A percentile compares a stretch with the other conserved stretches of the same genome.
Conservation (phyloP, 64 coral and sea anemone species). For the Catalaphyllia jardinei region DNA sequence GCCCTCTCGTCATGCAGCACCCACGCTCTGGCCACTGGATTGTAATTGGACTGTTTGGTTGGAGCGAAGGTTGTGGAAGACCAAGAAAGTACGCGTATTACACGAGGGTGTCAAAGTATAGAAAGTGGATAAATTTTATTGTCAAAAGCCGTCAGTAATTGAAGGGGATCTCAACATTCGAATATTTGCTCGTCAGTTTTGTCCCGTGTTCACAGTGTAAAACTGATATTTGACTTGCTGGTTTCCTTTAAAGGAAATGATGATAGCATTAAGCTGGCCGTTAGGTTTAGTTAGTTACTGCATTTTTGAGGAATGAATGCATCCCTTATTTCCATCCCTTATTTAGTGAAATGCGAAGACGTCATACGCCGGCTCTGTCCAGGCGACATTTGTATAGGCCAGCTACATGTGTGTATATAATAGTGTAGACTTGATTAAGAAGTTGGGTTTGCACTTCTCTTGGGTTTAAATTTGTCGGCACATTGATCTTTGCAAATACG, state of each 20-base stretch:
- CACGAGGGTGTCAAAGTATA: slow-evolving; percentile 81
- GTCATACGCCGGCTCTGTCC: no score
- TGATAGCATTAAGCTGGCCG: background rate
- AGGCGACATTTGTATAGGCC: no score
- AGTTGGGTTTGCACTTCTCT: no score
- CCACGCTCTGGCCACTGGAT: slow-evolving; percentile 87
- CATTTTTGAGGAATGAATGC: no score
- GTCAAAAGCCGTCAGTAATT: slow-evolving; percentile 28
- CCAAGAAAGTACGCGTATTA: slow-evolving; percentile 86
- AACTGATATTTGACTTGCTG: background rate
- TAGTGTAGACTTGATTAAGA: no score
- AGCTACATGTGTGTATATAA: no score
- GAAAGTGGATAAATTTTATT: slow-evolving; percentile 80
- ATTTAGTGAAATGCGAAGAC: no score
- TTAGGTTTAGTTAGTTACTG: no score
- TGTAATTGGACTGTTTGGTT: slow-evolving; percentile 85
- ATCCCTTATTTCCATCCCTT: no score
- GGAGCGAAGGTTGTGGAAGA: slow-evolving; percentile 85
- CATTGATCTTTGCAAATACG: no score
- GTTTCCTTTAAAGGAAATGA: background rate
- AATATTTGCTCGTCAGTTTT: background rate
- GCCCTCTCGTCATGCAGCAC: slow-evolving; percentile 80
- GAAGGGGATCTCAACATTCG: no score
- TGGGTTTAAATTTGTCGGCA: no score
- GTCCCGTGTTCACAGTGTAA: background rate